These are phyloP conservation scores for Lamproptera curius DNA, from an alignment of 2,888 invertebrate species.

Conservation along the genomic window DNA sequence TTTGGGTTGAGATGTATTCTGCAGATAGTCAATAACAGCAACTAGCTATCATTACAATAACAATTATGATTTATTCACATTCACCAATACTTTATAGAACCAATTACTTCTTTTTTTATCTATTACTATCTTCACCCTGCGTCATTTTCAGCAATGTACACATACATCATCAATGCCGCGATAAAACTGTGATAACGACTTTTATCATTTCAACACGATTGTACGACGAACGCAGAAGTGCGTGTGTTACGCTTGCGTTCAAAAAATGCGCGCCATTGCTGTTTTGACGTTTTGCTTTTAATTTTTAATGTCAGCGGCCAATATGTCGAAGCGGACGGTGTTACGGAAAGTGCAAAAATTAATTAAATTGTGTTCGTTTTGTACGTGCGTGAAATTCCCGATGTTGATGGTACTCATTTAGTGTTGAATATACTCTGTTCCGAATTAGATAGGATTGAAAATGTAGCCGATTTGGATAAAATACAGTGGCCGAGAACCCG, in stretches of 20 bases:
- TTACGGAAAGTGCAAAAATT: slow-evolving; percentile 38
- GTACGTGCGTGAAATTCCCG: slow-evolving; percentile 69
- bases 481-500: slow-evolving; percentile 65
- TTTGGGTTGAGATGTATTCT: no score
- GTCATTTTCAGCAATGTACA: slow-evolving; percentile 67
- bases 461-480: slow-evolving; percentile 62
- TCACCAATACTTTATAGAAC: no score
- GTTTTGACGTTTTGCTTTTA: slow-evolving; percentile 48
- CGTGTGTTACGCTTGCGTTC: slow-evolving; percentile 30
- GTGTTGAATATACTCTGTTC: slow-evolving; percentile 69
- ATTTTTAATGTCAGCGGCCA: slow-evolving; percentile 44
- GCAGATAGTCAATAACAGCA: no score
- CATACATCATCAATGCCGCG: slow-evolving; percentile 48
- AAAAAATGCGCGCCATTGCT: slow-evolving; percentile 50
- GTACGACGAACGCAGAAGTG: slow-evolving; percentile 47
- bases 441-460: slow-evolving; percentile 54
- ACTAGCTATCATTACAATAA: no score
- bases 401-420: slow-evolving; percentile 56
- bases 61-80: no score
- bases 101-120: not conserved
- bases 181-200: slow-evolving; percentile 60
- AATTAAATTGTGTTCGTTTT: slow-evolving; percentile 59
- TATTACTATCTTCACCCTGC: slow-evolving; percentile 41
- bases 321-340: slow-evolving; percentile 32
- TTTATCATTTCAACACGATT: slow-evolving; percentile 65